A percentile compares a stretch with the other conserved stretches of the same genome.
phyloP scores from a whole-genome alignment of 2,797 vertebrate species.

The Apogon talboti region DNA sequence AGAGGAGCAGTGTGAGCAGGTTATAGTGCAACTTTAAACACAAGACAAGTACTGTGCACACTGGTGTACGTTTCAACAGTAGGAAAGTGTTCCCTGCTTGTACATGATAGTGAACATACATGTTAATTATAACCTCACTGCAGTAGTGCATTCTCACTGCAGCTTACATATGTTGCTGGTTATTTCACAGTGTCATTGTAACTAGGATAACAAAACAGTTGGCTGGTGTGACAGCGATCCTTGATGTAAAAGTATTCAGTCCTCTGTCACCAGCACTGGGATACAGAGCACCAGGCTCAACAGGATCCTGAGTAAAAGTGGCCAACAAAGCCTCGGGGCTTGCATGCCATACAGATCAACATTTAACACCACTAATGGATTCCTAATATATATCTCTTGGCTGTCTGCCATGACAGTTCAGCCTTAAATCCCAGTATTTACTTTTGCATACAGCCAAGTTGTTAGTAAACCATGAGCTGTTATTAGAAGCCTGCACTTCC shows the following conservation, averaged over 20 bases:
- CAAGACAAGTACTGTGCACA: background rate
- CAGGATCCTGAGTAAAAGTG: constrained; percentile 37
- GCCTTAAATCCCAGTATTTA: constrained; percentile 71
- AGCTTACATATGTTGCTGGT: constrained; percentile 26
- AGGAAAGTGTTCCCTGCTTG: constrained; percentile 35
- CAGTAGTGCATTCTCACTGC: constrained; percentile 18
- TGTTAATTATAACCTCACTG: constrained; percentile 28
- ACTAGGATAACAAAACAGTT: constrained; percentile 50
- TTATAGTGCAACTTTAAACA: constrained; percentile 9
- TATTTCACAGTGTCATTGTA: constrained; percentile 40
- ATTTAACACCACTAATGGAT: constrained; percentile 75
- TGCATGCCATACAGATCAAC: constrained; percentile 65
- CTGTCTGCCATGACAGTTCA: constrained; percentile 50
- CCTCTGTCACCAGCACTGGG: constrained; percentile 36
- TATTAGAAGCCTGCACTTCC: constrained; percentile 75
- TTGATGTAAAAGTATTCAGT: constrained; percentile 47
- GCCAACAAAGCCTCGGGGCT: constrained; percentile 42
- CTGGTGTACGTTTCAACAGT: constrained; percentile 35
- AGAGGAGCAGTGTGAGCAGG: background rate
- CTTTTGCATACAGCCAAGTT: constrained; percentile 67
- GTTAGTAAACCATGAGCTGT: constrained; percentile 73
- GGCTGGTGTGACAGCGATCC: constrained; percentile 40
- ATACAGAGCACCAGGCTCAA: constrained; percentile 11
- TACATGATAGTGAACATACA: constrained; percentile 27
- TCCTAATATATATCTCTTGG: constrained; percentile 71